phyloP scores from a whole-genome alignment of 2,797 vertebrate genomes.

The Tragopan temminckii region DNA sequence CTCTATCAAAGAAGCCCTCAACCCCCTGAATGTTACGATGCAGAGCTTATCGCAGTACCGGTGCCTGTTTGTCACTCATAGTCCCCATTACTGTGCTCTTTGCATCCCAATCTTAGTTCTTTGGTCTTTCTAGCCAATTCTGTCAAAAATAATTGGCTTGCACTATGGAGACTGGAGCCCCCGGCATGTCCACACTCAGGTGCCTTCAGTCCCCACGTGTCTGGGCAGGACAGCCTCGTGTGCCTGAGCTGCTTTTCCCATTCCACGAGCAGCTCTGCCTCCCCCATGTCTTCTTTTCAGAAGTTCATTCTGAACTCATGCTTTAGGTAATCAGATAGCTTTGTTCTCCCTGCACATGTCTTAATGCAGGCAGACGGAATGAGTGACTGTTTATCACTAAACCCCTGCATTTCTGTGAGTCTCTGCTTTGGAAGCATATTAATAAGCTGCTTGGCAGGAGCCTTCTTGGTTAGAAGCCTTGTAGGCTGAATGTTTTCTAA shows the following conservation, averaged over 20 bases:
- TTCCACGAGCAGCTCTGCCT: not conserved
- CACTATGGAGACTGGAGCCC: not conserved
- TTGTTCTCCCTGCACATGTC: not conserved
- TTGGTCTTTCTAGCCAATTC: not conserved
- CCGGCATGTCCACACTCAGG: not conserved
- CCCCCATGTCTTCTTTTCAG: not conserved
- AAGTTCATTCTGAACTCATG: not conserved
- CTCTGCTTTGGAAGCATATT: not conserved
- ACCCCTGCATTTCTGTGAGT: not conserved
- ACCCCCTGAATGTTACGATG: rapidly evolving
- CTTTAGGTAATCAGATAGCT: not conserved
- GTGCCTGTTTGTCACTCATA: not conserved
- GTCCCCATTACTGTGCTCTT: not conserved
- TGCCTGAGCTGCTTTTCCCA: not conserved
- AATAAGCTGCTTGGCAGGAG: not conserved
- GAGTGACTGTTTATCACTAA: not conserved
- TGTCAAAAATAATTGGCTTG: not conserved
- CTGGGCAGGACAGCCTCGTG: not conserved
- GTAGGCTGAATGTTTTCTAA: slow-evolving; percentile 11
- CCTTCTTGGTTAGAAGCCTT: not conserved
- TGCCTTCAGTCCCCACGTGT: rapidly evolving
- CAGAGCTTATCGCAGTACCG: not conserved
- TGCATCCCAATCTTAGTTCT: not conserved
- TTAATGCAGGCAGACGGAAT: not conserved
- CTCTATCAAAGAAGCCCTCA: not conserved